Evolutionary conservation across 2,113 vertebrate genomes (phyloP), one percentile per base, ranked within the genome.

Genomic region (Todiramphus saurophagus): DNA sequence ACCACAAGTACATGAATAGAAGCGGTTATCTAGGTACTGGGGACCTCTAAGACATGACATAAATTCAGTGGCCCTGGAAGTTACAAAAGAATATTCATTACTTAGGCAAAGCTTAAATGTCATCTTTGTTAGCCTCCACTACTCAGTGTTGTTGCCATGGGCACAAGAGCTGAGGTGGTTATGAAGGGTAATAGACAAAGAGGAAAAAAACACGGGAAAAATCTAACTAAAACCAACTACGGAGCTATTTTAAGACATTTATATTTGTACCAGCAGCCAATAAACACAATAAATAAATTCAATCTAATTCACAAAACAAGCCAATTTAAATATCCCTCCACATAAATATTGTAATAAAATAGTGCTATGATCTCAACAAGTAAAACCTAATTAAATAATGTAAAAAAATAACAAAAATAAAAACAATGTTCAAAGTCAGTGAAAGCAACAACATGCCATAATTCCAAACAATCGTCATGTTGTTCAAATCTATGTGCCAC

Each of bases 71-170:
- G 80, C 37, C 76, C 94, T 97, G 94, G 63, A 96, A 95, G 72
- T 96, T 90, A 97, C 85, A 95, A 97, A 96, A 96, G 91, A 97
- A 97, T 95, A 96, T 95, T 97, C 94, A 96, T 94, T 96, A 91
- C 82, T 94, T 90, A 89, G 85, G 93, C 87, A 96, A 96, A 95
- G 88, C 83, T 93, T 96, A 97, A 80, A 96, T 96, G 94, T 95
- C 94, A 96, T 93, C 82, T 95, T 85, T 96, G 85, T 90, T 96
- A 96, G 78, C 78, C 80, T 96, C 68, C 86, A 96, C 88, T 83
- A 94, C 87, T 50, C 69, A 89, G 80, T 83, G 60, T 94, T 94
- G 91, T 92, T 96, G 88, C 93, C 91, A 94, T 95, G 92, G 95
- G 96, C 83, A 86, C 95, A 94, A 93, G 89, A 97, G 82, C 93